Evolutionary conservation across 1,140 invertebrate genomes (phyloP), one percentile per base, ranked within the genome.

Genomic region (Eriocheir sinensis): DNA sequence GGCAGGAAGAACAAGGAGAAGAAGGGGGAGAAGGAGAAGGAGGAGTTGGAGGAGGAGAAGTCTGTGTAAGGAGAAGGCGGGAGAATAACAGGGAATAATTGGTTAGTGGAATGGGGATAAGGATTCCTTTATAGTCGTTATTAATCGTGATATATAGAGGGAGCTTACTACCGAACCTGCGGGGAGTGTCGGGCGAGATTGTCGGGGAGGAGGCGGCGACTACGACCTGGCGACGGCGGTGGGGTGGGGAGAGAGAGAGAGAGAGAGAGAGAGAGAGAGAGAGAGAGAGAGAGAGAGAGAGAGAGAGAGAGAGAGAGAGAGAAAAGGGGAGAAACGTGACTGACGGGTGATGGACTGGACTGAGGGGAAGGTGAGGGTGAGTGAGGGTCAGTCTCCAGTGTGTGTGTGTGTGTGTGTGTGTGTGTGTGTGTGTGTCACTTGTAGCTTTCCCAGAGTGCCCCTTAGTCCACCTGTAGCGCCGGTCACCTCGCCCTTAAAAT

Each of bases 61-160:
- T 6, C 27, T n/a, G 40, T 27, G 38, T 40, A 9, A 72, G 40
- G 90, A 32, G 89, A 27, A n/a, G 89, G 17, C 15, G 27, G 12
- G 21, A 9, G 90, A 72, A 91, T 72, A 91, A 38, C 30, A 89
- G 60, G 60, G 60, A 91, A 41, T 72, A 91, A 80, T 79, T 32
- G 90, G 90, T 36, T 72, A 79, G 6, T 72, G 30, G 34, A 60
- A 88, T 30, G 80, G 83, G 48, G 41, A 83, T 83, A 53, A 91
- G 38, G 89, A 91, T 72, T 80, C 60, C 92, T 93, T 41, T 89
- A 89, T 79, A 44, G 83, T 53, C 85, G 80, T 88, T 93, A 93
- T 93, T 93, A 79, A 80, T 93, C 48, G 40, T 86, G 91, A 93
- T 60, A n/a, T 80, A 93, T 89, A 53, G 92, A 93, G 53, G 60